Conservation (phyloP, 2,888 invertebrate species). For the Willowsia nigromaculata region DNA sequence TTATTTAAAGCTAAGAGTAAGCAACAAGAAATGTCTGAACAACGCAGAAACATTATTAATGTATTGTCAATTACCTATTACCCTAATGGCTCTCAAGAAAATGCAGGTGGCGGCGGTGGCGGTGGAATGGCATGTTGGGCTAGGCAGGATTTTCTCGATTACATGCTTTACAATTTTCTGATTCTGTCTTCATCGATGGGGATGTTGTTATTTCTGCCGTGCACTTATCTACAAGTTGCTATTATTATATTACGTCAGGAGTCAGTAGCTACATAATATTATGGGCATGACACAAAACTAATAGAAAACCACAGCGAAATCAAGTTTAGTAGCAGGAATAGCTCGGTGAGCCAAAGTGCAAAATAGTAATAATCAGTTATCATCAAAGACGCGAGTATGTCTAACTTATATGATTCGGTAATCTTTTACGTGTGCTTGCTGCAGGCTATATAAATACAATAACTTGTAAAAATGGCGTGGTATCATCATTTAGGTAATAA, state of each 20-base stretch:
- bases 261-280: neutral
- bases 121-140: slow-evolving; percentile 1
- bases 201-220: neutral
- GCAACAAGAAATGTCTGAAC: neutral
- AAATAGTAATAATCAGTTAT: neutral
- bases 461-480: neutral
- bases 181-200: neutral
- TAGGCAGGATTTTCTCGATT: slow-evolving; percentile 23
- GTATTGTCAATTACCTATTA: slow-evolving; percentile 1
- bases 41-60: neutral
- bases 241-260: slow-evolving; percentile 5
- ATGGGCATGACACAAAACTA: neutral
- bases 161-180: neutral
- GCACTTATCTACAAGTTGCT: neutral
- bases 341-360: neutral
- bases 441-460: neutral
- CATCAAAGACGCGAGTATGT: neutral
- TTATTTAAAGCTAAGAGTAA: neutral
- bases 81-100: neutral
- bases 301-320: slow-evolving; percentile 19
- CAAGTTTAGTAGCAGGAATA: slow-evolving; percentile 1
- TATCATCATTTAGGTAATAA: too few species aligned
- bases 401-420: neutral
- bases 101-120: neutral
- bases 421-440: neutral